A percentile compares a stretch with the other conserved stretches of the same genome.
phyloP scores from a whole-genome alignment of 2,113 vertebrate species.

The Saguinus imperator region DNA sequence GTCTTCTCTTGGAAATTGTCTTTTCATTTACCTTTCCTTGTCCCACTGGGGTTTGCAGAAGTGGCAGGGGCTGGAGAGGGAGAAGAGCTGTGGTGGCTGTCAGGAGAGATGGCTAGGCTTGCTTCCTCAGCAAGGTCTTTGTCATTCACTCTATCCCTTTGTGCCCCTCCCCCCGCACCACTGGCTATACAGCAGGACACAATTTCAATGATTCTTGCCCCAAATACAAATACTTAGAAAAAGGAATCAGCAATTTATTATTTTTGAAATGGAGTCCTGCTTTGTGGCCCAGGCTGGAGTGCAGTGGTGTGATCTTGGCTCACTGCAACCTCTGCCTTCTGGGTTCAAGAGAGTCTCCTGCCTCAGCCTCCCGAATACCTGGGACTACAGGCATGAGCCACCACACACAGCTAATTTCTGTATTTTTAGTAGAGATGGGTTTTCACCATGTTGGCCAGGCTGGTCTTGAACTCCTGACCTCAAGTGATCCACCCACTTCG shows the following conservation, averaged over 20 bases:
- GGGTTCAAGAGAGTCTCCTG: too few relatives aligned
- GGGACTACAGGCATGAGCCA: too few relatives aligned
- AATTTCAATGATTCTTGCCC: background rate
- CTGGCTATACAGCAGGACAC: background rate
- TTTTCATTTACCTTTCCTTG: background rate
- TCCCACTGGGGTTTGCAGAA: background rate
- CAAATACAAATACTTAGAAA: background rate
- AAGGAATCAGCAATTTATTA: background rate
- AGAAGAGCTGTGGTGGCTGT: background rate
- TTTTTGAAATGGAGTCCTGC: too few relatives aligned
- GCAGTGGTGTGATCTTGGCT: too few relatives aligned
- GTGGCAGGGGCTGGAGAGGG: background rate
- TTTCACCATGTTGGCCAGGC: too few relatives aligned
- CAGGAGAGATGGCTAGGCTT: background rate
- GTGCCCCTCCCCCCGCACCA: fast-evolving
- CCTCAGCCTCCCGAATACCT: too few relatives aligned
- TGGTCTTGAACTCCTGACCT: too few relatives aligned
- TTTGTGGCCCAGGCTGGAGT: too few relatives aligned
- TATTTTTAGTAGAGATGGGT: too few relatives aligned
- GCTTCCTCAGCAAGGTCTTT: background rate
- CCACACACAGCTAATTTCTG: too few relatives aligned
- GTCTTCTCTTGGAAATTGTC: background rate
- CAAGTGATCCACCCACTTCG: too few relatives aligned
- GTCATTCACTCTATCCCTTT: background rate
- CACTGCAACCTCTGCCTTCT: too few relatives aligned